Evolutionary conservation across 2,113 vertebrate genomes (phyloP).

Genomic region (Misgurnus anguillicaudatus): DNA sequence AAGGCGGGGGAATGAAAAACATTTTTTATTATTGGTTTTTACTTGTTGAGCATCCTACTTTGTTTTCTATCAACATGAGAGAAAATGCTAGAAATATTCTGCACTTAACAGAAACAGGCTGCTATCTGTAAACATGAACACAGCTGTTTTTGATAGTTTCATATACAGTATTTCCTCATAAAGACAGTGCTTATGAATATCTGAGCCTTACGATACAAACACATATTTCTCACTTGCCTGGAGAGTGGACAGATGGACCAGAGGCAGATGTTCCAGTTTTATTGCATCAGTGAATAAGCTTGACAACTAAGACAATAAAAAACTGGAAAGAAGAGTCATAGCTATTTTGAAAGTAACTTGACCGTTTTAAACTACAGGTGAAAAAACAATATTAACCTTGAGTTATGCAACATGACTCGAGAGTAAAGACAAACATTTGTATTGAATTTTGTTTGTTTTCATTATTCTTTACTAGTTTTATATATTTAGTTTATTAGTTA

Average conservation of each 20-base stretch:
- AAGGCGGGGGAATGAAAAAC: too few species aligned
- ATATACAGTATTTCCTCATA: background rate
- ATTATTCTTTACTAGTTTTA: too few species aligned
- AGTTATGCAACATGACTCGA: too few species aligned
- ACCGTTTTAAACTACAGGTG: too few species aligned
- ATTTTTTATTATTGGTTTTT: background rate
- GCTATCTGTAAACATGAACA: background rate
- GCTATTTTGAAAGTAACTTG: background rate
- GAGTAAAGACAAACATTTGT: too few species aligned
- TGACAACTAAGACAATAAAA: conserved; percentile 14
- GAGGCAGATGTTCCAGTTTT: conserved; percentile 10
- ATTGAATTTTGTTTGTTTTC: too few species aligned
- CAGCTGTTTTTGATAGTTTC: background rate
- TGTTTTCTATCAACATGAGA: background rate
- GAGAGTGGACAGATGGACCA: conserved; percentile 23
- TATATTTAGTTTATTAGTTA: too few species aligned
- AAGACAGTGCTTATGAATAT: conserved; percentile 13
- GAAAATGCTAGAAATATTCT: background rate
- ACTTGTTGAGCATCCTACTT: background rate
- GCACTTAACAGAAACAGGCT: background rate
- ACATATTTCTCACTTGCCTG: background rate
- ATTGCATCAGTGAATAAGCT: conserved; percentile 18
- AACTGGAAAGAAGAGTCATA: conserved; percentile 1
- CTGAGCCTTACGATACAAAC: background rate
- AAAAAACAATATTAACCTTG: too few species aligned